Percentiles rank a stretch among this genome's conserved stretches.
phyloP scores from a whole-genome alignment of 2,797 vertebrate species.

The Antrozous pallidus region DNA sequence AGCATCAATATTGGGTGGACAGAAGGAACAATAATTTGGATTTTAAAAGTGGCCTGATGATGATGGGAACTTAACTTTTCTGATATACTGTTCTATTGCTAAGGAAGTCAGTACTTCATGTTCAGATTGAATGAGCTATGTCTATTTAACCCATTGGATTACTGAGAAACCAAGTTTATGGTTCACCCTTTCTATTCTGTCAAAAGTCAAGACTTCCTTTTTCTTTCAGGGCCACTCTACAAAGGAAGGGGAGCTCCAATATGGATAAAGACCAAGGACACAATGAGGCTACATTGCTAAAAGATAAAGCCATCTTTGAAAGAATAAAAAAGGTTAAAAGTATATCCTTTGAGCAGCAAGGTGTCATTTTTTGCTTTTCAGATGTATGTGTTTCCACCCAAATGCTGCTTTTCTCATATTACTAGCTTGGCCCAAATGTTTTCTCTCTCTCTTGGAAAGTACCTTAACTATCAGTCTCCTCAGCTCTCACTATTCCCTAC shows the following conservation, averaged over 20 bases:
- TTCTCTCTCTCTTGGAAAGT: not conserved
- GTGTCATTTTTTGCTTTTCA: not conserved
- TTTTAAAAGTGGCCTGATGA: not conserved
- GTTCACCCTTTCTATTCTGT: not conserved
- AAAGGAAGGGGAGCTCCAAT: no score
- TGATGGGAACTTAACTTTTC: not conserved
- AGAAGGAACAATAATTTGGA: not conserved
- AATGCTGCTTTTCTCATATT: not conserved
- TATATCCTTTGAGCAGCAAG: not conserved
- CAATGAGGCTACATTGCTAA: not conserved
- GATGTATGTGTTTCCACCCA: not conserved
- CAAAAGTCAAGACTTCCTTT: not conserved
- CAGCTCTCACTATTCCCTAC: accelerated
- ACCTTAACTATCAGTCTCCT: not conserved
- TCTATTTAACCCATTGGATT: not conserved
- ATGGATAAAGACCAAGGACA: not conserved
- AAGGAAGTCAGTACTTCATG: not conserved
- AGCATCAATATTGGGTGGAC: not conserved
- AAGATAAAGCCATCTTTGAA: not conserved
- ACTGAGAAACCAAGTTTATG: not conserved
- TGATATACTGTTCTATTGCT: not conserved
- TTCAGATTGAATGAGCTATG: not conserved
- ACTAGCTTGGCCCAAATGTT: not conserved
- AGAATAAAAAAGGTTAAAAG: not conserved
- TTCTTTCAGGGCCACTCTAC: not conserved